A percentile compares a stretch with the other conserved stretches of the same genome.
Conservation (phyloP, 2,888 invertebrate genomes). For the Dryobota labecula region DNA sequence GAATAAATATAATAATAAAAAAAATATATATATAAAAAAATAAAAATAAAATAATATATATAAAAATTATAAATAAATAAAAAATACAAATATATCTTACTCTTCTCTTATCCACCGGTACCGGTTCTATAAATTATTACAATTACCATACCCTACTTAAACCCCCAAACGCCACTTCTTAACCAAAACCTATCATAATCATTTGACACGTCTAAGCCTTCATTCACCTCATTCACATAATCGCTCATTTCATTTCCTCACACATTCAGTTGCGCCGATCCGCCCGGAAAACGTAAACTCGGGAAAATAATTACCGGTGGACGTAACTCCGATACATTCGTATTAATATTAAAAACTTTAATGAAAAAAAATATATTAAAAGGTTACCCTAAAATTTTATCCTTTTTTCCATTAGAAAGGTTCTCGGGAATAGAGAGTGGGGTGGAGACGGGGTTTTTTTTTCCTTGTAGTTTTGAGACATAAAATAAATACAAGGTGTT, state of each 20-base stretch:
- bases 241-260: constrained; percentile 59
- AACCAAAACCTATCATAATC: constrained; percentile 21
- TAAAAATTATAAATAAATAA: no score
- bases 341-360: constrained; percentile 91
- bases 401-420: constrained; percentile 89
- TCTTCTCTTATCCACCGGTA: no score
- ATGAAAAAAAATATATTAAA: constrained; percentile 91
- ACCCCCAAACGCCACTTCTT: neutral
- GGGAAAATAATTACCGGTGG: constrained; percentile 86
- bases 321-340: constrained; percentile 80
- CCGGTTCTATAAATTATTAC: no score
- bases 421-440: constrained; percentile 70
- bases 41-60: no score
- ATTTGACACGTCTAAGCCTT: constrained; percentile 2
- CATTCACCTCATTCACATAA: constrained; percentile 35
- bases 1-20: no score
- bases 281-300: constrained; percentile 81
- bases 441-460: constrained; percentile 63
- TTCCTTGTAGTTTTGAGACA: neutral
- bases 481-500: no score
- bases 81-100: no score
- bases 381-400: constrained; percentile 84
- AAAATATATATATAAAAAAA: no score
- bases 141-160: no score
- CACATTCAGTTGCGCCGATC: constrained; percentile 51